Evolutionary conservation across 1,140 invertebrate species (phyloP).

Genomic region (Theocolax elegans): DNA sequence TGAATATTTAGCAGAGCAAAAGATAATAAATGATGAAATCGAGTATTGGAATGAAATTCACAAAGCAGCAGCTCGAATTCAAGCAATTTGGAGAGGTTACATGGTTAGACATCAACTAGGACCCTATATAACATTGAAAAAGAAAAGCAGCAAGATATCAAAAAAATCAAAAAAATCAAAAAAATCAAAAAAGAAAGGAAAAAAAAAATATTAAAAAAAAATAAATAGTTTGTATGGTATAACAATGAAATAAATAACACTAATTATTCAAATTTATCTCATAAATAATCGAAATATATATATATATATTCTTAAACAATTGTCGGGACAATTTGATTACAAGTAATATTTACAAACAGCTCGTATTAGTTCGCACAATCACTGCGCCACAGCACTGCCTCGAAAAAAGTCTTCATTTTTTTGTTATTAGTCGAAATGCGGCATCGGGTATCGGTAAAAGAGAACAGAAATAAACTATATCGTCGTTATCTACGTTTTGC

Average conservation of each 20-base stretch:
- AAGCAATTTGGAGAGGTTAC: conserved; percentile 54
- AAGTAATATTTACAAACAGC: conserved; percentile 60
- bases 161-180: conserved; percentile 41
- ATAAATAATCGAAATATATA: conserved; percentile 65
- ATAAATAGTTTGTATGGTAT: no score
- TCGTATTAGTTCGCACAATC: conserved; percentile 54
- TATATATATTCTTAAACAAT: conserved; percentile 65
- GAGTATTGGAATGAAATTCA: conserved; percentile 45
- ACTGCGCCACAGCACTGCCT: conserved; percentile 49
- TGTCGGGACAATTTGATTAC: conserved; percentile 52
- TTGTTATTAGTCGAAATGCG: neutral
- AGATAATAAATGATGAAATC: conserved; percentile 37
- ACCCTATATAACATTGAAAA: conserved; percentile 42
- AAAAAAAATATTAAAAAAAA: neutral
- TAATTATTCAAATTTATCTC: conserved; percentile 41
- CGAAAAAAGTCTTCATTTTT: conserved; percentile 15
- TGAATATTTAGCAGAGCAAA: conserved; percentile 41
- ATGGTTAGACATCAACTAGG: conserved; percentile 57
- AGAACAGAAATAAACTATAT: neutral
- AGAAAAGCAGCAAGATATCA: conserved; percentile 25
- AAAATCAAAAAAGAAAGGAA: conserved; percentile 29
- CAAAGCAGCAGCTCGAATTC: conserved; percentile 52
- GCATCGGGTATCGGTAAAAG: conserved; percentile 28
- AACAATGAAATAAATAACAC: neutral
- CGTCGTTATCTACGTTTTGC: no score